Percentiles rank a stretch among this genome's conserved stretches.
Conservation (phyloP, 2,888 invertebrate genomes). For the Lumbricus terrestris region DNA sequence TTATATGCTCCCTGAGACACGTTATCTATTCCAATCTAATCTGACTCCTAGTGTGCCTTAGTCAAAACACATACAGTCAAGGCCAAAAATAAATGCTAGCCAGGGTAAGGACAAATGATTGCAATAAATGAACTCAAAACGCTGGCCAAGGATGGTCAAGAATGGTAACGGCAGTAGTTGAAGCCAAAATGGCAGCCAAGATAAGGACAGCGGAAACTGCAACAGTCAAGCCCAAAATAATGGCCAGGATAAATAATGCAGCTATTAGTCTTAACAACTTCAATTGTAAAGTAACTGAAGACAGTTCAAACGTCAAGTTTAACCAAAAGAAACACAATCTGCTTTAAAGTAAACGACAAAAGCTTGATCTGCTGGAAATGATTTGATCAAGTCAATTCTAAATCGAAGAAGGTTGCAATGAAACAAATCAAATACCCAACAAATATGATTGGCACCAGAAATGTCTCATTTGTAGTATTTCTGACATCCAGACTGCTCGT, state of each 20-base stretch:
- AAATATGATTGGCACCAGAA: background rate
- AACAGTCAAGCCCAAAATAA: background rate
- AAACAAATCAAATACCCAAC: background rate
- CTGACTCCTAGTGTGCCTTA: background rate
- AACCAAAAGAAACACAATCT: background rate
- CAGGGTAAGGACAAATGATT: background rate
- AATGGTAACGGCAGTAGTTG: background rate
- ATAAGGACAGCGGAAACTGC: background rate
- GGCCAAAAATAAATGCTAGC: background rate
- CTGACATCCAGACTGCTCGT: background rate
- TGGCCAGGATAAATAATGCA: background rate
- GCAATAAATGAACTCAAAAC: background rate
- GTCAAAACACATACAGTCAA: background rate
- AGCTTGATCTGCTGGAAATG: background rate
- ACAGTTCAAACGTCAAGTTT: background rate
- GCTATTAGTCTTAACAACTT: background rate
- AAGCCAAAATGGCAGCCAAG: background rate
- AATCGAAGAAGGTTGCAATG: background rate
- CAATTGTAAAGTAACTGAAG: background rate
- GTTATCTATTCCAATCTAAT: background rate
- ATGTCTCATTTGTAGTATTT: background rate
- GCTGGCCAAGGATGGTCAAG: background rate
- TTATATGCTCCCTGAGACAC: background rate
- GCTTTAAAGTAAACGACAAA: background rate
- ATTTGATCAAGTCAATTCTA: background rate